Base-by-base conservation (phyloP, 2,113 vertebrate genomes). In the Pteruthius melanotis region DNA sequence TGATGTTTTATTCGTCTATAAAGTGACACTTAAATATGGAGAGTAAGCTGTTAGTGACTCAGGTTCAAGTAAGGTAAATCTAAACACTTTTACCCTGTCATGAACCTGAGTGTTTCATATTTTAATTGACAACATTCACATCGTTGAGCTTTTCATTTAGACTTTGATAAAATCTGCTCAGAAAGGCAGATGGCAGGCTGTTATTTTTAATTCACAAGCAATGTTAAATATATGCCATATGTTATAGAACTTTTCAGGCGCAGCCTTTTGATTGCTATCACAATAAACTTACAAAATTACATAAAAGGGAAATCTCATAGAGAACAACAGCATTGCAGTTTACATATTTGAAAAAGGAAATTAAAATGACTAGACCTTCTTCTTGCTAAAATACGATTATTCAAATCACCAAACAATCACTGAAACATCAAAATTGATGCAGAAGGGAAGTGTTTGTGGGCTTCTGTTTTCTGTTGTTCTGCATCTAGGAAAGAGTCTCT, bases 181-280 rank as follows among this genome's bases (percentile, higher is more conserved):
- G 96, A 97, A 95, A 98, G 97, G 97, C 98, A 98, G 98, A 98
- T 98, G 98, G 98, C 92, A 96, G 97, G 97, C 96, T 98, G 98
- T 98, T 98, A 98, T 98, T 98, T 98, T 98, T 98, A 98, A 98
- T 98, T 98, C 98, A 98, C 98, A 98, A 98, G 97, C 98, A 97
- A 98, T 98, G 98, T 98, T 98, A 98, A 98, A 98, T 98, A 98
- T 98, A 98, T 98, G 97, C 98, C 98, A 98, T 98, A 98, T 98
- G 98, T 98, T 98, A 97, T 89, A 98, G 97, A 98, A 98, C 95
- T 98, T 98, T 97, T 98, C 97, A 98, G 97, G 97, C 95, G 17
- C 97, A 98, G 97, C 92, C 97, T 98, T 98, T 98, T 97, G 98
- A 98, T 96, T 97, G 96, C 97, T 98, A 97, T 96, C 97, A 98